phyloP scores from a whole-genome alignment of 2,888 invertebrate species.

The Blastobasis lacticolella region DNA sequence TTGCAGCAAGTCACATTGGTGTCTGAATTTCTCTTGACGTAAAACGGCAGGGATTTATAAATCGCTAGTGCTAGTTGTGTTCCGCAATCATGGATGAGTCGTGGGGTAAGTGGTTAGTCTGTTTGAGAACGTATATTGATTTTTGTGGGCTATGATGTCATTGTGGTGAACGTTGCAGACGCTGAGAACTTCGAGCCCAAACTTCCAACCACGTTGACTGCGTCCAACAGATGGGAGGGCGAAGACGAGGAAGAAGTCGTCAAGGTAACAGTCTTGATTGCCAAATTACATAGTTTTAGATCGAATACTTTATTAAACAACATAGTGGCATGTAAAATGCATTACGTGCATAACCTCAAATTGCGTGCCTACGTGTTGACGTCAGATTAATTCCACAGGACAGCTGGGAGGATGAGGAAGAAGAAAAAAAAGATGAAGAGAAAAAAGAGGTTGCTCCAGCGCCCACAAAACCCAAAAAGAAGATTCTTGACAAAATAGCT shows the following conservation, averaged over 20 bases:
- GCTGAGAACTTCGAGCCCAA: conserved; percentile 82
- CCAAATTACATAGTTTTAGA: conserved; percentile 35
- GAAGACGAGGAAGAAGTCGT: conserved; percentile 91
- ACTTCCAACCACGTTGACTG: conserved; percentile 73
- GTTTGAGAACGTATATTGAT: conserved; percentile 22
- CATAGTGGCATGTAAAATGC: conserved; percentile 8
- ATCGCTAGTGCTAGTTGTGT: conserved; percentile 47
- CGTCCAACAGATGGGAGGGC: conserved; percentile 87
- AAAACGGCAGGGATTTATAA: conserved; percentile 56
- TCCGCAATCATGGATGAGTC: conserved; percentile 78
- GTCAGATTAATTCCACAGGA: conserved; percentile 78
- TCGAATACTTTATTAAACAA: conserved; percentile 1
- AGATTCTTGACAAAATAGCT: conserved; percentile 85
- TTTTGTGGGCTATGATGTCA: conserved; percentile 31
- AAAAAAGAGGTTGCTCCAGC: conserved; percentile 75
- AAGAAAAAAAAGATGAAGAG: conserved; percentile 86
- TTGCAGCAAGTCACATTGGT: conserved; percentile 49
- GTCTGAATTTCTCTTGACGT: conserved; percentile 61
- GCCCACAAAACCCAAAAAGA: conserved; percentile 81
- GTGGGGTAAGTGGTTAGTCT: conserved; percentile 73
- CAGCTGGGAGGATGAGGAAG: conserved; percentile 95
- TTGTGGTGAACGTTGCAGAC: conserved; percentile 71
- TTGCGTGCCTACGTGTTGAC: conserved; percentile 58
- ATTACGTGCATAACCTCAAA: conserved; percentile 53
- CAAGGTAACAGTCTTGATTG: conserved; percentile 75